Evolutionary conservation across 2,888 invertebrate genomes (phyloP).

Genomic region (Cantharis nigra): DNA sequence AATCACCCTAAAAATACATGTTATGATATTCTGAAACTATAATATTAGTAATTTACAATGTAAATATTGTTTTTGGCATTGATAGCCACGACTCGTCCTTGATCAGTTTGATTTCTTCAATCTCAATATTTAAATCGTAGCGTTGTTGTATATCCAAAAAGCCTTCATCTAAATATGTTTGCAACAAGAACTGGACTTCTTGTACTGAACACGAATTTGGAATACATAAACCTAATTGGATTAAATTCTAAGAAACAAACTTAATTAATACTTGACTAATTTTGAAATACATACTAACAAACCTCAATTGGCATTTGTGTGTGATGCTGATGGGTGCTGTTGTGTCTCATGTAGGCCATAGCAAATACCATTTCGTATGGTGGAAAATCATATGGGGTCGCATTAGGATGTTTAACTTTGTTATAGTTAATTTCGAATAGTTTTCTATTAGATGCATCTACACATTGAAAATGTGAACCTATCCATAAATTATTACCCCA

Average conservation of each 20-base stretch:
- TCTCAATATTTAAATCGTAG: constrained; percentile 48
- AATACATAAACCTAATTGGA: constrained; percentile 56
- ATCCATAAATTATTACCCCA: constrained; percentile 67
- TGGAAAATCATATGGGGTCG: constrained; percentile 51
- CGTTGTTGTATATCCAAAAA: constrained; percentile 49
- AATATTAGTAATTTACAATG: constrained; percentile 43
- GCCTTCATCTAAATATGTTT: constrained; percentile 45
- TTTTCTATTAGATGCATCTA: constrained; percentile 48
- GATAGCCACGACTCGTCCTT: constrained; percentile 47
- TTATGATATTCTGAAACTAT: background rate
- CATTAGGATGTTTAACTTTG: constrained; percentile 40
- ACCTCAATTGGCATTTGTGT: constrained; percentile 53
- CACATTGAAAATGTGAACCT: constrained; percentile 60
- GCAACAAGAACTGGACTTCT: constrained; percentile 47
- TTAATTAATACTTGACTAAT: background rate
- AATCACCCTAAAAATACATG: constrained; percentile 37
- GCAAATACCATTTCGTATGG: constrained; percentile 53
- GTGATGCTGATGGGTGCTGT: constrained; percentile 55
- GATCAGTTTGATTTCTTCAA: constrained; percentile 47
- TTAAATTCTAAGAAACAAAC: constrained; percentile 25
- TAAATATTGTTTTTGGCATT: constrained; percentile 46
- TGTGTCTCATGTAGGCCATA: constrained; percentile 53
- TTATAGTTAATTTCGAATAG: constrained; percentile 43
- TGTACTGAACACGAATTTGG: constrained; percentile 51
- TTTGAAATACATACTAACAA: constrained; percentile 28